Evolutionary conservation across 2,888 invertebrate genomes (phyloP).

Genomic region (Leptopilina myrica): DNA sequence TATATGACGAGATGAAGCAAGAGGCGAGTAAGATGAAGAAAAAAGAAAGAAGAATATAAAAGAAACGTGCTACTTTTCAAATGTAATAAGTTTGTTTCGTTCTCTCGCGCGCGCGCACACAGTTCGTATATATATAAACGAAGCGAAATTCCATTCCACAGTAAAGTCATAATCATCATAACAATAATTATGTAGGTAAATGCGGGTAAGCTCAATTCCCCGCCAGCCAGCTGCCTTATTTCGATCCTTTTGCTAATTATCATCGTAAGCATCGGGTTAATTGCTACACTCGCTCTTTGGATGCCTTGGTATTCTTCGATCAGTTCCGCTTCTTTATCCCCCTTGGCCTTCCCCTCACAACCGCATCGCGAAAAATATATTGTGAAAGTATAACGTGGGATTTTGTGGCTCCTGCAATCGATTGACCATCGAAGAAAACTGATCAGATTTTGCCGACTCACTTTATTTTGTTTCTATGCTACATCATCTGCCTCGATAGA

Average conservation of each 20-base stretch:
- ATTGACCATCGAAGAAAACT: slow-evolving; percentile 32
- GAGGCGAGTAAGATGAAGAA: not conserved
- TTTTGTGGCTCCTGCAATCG: slow-evolving; percentile 54
- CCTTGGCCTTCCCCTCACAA: slow-evolving; percentile 43
- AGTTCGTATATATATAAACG: slow-evolving; percentile 47
- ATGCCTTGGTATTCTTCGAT: slow-evolving; percentile 56
- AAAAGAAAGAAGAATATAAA: not conserved
- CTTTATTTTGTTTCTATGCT: too few relatives aligned
- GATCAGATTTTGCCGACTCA: too few relatives aligned
- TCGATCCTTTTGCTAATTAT: slow-evolving; percentile 73
- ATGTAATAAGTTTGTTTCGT: slow-evolving; percentile 55
- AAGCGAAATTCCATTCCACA: slow-evolving; percentile 58
- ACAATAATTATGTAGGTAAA: slow-evolving; percentile 74
- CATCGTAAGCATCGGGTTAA: slow-evolving; percentile 73
- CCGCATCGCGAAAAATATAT: slow-evolving; percentile 45
- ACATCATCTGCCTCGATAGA: too few relatives aligned
- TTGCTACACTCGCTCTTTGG: slow-evolving; percentile 68
- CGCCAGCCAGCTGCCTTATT: slow-evolving; percentile 73
- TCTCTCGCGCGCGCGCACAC: slow-evolving; percentile 36
- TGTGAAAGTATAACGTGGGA: slow-evolving; percentile 70
- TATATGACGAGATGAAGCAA: not conserved
- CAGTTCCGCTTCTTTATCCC: slow-evolving; percentile 48
- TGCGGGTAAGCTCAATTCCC: slow-evolving; percentile 63
- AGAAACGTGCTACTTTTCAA: slow-evolving; percentile 50
- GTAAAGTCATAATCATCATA: slow-evolving; percentile 71